phyloP scores from a whole-genome alignment of 2,797 vertebrate species.

The Thaleichthys pacificus region DNA sequence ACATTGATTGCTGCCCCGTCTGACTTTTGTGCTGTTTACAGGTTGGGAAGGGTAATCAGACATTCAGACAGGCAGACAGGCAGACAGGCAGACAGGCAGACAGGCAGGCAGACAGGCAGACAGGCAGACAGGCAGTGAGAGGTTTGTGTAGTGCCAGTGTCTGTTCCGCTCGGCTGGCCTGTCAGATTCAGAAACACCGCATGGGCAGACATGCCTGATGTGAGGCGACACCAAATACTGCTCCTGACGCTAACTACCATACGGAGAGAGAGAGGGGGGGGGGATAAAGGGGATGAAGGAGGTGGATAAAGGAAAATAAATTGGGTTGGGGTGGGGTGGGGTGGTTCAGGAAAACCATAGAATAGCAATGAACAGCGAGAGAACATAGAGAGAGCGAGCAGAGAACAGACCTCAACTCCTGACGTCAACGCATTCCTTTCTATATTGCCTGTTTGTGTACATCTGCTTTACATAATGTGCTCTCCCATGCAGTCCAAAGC shows the following conservation, averaged over 20 bases:
- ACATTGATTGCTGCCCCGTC: background rate
- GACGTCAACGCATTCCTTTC: no score
- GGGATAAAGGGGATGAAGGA: background rate
- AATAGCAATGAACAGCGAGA: background rate
- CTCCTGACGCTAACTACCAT: background rate
- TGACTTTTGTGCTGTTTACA: background rate
- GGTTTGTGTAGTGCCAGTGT: background rate
- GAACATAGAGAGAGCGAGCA: background rate
- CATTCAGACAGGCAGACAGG: background rate
- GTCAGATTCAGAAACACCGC: background rate
- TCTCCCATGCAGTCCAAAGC: background rate
- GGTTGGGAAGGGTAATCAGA: background rate
- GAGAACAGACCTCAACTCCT: background rate
- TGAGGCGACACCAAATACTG: background rate
- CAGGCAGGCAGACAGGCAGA: background rate
- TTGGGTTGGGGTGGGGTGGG: background rate
- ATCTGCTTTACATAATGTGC: background rate
- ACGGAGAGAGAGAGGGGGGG: background rate
- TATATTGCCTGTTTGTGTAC: background rate
- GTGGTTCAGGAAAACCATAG: no score
- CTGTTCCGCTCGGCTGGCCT: conserved; percentile 4
- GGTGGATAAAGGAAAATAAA: background rate
- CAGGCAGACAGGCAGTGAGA: background rate
- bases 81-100: background rate
- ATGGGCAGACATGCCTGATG: background rate